Evolutionary conservation across 2,888 invertebrate genomes (phyloP), one percentile per base, ranked within the genome.

Genomic region (Odontocolon sp.): DNA sequence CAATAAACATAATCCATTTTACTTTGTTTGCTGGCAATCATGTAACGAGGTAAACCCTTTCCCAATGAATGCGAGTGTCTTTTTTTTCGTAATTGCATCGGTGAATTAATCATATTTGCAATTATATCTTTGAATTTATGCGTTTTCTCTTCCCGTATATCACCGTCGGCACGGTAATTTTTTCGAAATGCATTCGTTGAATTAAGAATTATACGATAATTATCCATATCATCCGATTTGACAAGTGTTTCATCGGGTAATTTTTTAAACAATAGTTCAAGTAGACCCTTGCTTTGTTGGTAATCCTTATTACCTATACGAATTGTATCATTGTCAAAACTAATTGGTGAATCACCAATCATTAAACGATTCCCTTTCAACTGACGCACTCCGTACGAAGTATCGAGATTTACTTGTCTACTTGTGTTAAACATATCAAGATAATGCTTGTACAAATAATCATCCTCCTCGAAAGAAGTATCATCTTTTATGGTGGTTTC

Each of bases 401-500:
- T 57, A 64, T 77, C 74, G 6, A 70, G 40, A 14, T 74, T 38
- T 28, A 61, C 52, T n/a, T 52, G 21, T 16, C n/a, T 6, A 6
- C 5, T 54, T 23, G 33, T 16, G n/a, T 40, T 6, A 9, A 59
- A 64, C 45, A 31, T 57, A 14, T 23, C 67, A 5, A 59, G 14
- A 47, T 70, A 42, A n/a, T 38, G 45, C 40, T 57, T 16, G 26
- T 23, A 31, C 36, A 45, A 47, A 90, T 91, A n/a, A 87, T 83
- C 16, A 85, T 83, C 76, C 70, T 84, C 87, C 56, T 85, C 84
- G n/a, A 9, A 11, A 11, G n/a, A n/a, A 3, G n/a, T 38, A 76
- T 82, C 6, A 83, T 84, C 14, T 82, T 85, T 77, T 89, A 90
- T 70, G 85, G 89, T 86, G 69, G 87, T 86, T n/a, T 86, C 88